phyloP scores from a whole-genome alignment of 2,113 vertebrate genomes.

The Percopsis transmontana region DNA sequence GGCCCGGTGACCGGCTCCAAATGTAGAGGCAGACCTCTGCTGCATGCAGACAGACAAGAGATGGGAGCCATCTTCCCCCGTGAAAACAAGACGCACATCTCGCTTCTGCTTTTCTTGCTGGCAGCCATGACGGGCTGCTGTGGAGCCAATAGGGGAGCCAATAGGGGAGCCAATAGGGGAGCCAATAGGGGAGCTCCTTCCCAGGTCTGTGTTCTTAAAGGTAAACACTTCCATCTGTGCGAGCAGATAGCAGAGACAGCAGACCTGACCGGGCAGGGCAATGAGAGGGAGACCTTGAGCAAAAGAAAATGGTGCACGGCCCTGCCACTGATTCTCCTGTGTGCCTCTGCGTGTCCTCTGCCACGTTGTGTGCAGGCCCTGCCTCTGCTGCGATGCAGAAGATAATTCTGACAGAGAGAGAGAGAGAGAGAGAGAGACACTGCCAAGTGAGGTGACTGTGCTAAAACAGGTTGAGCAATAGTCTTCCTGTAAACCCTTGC shows the following conservation, averaged over 20 bases:
- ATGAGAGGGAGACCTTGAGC: conserved; percentile 66
- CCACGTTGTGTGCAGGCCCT: conserved; percentile 85
- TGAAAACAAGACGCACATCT: conserved; percentile 53
- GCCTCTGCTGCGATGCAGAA: conserved; percentile 94
- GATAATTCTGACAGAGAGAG: conserved; percentile 91
- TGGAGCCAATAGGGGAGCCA: conserved; percentile 59
- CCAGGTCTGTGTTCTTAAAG: conserved; percentile 71
- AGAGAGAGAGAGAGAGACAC: conserved; percentile 68
- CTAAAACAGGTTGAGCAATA: conserved; percentile 88
- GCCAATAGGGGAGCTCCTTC: conserved; percentile 63
- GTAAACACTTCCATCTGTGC: conserved; percentile 81
- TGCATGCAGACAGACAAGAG: not conserved
- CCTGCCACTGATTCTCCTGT: conserved; percentile 65
- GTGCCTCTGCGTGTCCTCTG: conserved; percentile 83
- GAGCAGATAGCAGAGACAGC: conserved; percentile 73
- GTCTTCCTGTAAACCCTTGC: conserved; percentile 83
- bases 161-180: conserved; percentile 58
- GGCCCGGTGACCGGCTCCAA: too few relatives aligned
- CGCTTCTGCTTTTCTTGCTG: conserved; percentile 69
- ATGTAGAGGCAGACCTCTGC: too few relatives aligned
- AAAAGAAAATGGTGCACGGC: conserved; percentile 81
- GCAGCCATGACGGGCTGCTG: conserved; percentile 60
- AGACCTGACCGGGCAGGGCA: conserved; percentile 30
- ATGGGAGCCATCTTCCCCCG: conserved; percentile 53
- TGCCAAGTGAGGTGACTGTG: conserved; percentile 83